Evolutionary conservation across 1,140 invertebrate genomes (phyloP).

Genomic region (Hycleus phaleratus): DNA sequence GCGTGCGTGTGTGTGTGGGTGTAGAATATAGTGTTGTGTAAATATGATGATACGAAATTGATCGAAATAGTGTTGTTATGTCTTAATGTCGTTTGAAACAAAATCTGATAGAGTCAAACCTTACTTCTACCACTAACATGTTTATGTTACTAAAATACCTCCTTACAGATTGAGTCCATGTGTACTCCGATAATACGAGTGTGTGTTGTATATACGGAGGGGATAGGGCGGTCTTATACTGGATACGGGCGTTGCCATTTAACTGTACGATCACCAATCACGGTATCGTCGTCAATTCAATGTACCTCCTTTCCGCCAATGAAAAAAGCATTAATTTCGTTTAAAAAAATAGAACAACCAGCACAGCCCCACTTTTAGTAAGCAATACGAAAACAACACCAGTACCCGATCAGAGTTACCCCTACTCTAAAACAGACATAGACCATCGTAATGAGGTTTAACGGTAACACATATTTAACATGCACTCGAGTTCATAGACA

Average conservation of each 20-base stretch:
- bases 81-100: too few relatives aligned
- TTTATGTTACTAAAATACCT: conserved; percentile 38
- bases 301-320: conserved; percentile 40
- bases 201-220: conserved; percentile 15
- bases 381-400: conserved; percentile 33
- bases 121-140: conserved; percentile 38
- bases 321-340: conserved; percentile 43
- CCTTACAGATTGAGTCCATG: conserved; percentile 39
- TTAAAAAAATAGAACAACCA: conserved; percentile 40
- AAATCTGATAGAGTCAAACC: conserved; percentile 18
- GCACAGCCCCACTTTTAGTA: conserved; percentile 16
- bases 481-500: conserved; percentile 42
- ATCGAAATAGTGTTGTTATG: too few relatives aligned
- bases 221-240: conserved; percentile 30
- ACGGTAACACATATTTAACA: conserved; percentile 43
- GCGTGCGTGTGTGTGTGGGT: too few relatives aligned
- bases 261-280: conserved; percentile 33
- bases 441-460: conserved; percentile 40
- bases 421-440: conserved; percentile 19
- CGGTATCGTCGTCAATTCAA: conserved; percentile 10
- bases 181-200: conserved; percentile 34
- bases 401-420: conserved; percentile 28
- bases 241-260: conserved; percentile 36
- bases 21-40: too few relatives aligned
- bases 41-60: too few relatives aligned